Base-by-base conservation (phyloP, 2,113 vertebrate genomes). In the Corydoras maculifer region DNA sequence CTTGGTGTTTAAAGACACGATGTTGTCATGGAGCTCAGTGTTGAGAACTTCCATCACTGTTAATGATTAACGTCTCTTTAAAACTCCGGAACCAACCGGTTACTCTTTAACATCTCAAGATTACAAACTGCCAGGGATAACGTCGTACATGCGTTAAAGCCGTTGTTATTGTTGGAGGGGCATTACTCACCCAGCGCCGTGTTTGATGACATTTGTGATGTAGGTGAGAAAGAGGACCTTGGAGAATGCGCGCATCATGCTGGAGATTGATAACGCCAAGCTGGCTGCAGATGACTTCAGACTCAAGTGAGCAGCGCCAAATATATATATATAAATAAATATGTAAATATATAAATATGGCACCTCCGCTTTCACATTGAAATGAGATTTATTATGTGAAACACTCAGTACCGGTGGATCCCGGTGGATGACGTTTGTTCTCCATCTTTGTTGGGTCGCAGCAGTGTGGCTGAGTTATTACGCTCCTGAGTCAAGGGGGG, bases 271-370 rank as follows among this genome's bases (percentile, higher is more conserved):
- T 81, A 92, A 92, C 6, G 90, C 90, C 62, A 92, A 89, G 78
- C 84, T 92, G 82, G 91, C 91, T 5, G 89, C 89, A 3, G 90
- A 92, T 69, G 91, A 92, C 82, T 91, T 92, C 86, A 86, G 86
- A 79, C 86, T 90, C 79, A 92, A 92, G 91, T 91, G 73, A 88
- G 91, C 81, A 50, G 12, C 12, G 18, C 63, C 29, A 1, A 53
- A 8, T 62, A 0, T 58, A 43, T 43, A 8, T 43, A 43, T 43
- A 8, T 43, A 8, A 58, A 0, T 58, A 43, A 2, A 8, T 43
- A 1, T 48, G 5, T 62, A 0, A 49, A 43, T 43, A 8, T 43
- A 25, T 25, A 25, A 25, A 25, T 25, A 25, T 25, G 2, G 1
- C 35, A 43, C 35, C 35, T 43, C 35, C 35, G 35, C 7, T 43